These are phyloP conservation scores for Amaurobius ferox DNA, from an alignment of 2,888 invertebrate genomes.

Conservation along the genomic window DNA sequence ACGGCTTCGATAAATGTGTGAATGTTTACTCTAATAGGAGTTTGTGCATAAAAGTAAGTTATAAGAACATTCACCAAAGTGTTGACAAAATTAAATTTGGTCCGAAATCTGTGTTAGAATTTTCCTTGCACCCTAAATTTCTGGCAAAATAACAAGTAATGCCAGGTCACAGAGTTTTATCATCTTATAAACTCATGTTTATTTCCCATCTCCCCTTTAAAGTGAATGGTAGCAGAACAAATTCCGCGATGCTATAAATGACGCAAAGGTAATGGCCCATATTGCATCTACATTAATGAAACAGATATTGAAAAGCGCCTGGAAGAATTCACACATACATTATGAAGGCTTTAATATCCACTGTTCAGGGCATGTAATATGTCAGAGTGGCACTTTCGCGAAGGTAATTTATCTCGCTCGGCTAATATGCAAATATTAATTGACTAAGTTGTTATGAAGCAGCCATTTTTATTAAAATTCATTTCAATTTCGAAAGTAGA, in stretches of 20 bases:
- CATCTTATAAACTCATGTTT: background rate
- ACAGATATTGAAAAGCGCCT: background rate
- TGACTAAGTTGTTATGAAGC: background rate
- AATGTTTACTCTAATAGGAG: no score
- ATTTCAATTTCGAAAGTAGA: background rate
- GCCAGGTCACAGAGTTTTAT: no score
- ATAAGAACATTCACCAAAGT: no score
- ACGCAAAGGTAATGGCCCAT: constrained; percentile 2
- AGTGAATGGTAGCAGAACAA: background rate
- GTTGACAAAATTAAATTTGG: no score
- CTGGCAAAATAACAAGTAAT: no score
- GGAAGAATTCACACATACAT: background rate
- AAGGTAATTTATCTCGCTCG: background rate
- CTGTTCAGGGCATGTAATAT: background rate
- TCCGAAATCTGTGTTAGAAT: no score
- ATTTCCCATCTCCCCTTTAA: background rate
- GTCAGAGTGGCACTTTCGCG: background rate
- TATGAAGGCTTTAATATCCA: background rate
- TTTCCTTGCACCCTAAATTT: no score
- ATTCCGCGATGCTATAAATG: background rate
- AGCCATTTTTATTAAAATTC: background rate
- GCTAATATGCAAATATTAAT: constrained; percentile 5
- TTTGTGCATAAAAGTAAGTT: no score
- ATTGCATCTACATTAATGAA: constrained; percentile 18
- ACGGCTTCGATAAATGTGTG: no score